These are phyloP conservation scores for Synanthedon formicaeformis DNA, from an alignment of 2,888 invertebrate species.

Conservation along the genomic window DNA sequence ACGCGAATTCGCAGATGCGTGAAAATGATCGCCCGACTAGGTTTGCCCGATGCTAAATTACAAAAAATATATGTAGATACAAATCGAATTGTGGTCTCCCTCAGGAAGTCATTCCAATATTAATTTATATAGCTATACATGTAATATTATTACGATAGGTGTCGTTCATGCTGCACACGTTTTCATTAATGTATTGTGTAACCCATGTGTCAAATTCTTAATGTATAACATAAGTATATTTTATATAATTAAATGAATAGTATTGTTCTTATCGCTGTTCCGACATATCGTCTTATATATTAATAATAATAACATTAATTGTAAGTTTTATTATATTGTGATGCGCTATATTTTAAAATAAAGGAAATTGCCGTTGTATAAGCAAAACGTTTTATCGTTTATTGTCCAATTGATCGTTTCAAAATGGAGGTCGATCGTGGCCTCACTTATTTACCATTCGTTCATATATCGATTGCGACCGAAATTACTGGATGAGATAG, in stretches of 20 bases:
- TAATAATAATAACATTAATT: conserved; percentile 31
- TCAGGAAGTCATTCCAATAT: conserved; percentile 65
- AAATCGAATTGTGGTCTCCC: conserved; percentile 52
- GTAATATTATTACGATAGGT: conserved; percentile 22
- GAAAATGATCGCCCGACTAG: conserved; percentile 59
- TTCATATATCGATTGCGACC: conserved; percentile 58
- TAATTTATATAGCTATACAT: conserved; percentile 29
- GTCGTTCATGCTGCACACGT: conserved; percentile 38
- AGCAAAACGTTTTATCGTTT: conserved; percentile 65
- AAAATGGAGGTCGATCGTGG: conserved; percentile 45
- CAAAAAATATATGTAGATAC: conserved; percentile 33
- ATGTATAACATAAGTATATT: conserved; percentile 40
- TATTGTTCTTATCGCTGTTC: conserved; percentile 66
- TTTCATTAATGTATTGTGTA: conserved; percentile 48
- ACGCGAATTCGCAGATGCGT: conserved; percentile 62
- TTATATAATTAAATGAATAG: conserved; percentile 51
- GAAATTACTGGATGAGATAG: conserved; percentile 66
- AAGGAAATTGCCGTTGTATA: conserved; percentile 69
- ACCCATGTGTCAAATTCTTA: conserved; percentile 60
- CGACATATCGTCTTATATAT: conserved; percentile 63
- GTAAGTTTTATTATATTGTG: conserved; percentile 65
- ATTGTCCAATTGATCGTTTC: conserved; percentile 55
- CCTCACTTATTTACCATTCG: conserved; percentile 48
- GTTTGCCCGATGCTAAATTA: conserved; percentile 54
- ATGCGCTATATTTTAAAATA: conserved; percentile 71